phyloP scores from a whole-genome alignment of 2,888 invertebrate species.

The Cataglyphis livida region DNA sequence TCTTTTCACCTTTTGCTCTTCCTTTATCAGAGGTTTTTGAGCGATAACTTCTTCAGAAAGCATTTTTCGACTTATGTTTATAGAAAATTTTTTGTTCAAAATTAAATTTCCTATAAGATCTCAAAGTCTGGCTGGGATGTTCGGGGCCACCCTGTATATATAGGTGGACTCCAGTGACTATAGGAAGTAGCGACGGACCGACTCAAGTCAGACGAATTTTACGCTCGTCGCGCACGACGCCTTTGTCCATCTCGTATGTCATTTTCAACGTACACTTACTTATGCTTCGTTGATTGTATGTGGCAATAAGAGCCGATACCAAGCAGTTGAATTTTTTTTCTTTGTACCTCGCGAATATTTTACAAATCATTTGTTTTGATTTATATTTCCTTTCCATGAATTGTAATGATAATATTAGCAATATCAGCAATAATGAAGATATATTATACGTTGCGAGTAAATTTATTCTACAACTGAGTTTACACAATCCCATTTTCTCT shows the following conservation, averaged over 20 bases:
- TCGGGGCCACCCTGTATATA: neutral
- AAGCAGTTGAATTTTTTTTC: neutral
- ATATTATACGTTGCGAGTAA: neutral
- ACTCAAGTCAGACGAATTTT: constrained; percentile 62
- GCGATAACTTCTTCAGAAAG: too few species aligned
- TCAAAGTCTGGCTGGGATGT: too few species aligned
- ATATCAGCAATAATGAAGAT: constrained; percentile 4
- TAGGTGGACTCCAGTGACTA: constrained; percentile 59
- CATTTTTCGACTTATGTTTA: too few species aligned
- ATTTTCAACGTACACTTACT: neutral
- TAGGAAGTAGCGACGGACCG: constrained; percentile 73
- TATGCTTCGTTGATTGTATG: neutral
- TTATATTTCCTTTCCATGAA: neutral
- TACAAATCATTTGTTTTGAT: neutral
- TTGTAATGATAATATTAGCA: neutral
- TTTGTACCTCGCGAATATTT: neutral
- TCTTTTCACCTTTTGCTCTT: too few species aligned
- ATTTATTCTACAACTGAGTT: neutral
- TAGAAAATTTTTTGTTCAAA: too few species aligned
- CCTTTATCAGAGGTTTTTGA: too few species aligned
- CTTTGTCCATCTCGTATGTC: neutral
- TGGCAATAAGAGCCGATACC: neutral
- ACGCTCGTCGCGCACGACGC: constrained; percentile 39
- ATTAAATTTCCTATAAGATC: too few species aligned
- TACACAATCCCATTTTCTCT: neutral